phyloP scores from a whole-genome alignment of 2,797 vertebrate species.

The Tapirus indicus region DNA sequence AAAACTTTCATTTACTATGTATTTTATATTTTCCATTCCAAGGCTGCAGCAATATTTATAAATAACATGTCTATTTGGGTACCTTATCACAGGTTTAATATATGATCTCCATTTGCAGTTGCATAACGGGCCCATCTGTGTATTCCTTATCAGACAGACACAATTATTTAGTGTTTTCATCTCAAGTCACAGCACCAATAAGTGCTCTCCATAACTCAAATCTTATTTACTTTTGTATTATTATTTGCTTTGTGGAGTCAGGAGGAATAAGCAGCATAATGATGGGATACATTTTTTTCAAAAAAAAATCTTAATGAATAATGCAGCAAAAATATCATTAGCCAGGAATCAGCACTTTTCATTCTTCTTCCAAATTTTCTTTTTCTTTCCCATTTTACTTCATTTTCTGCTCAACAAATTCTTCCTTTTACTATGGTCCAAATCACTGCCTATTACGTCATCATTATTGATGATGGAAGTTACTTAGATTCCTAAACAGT shows the following conservation, averaged over 20 bases:
- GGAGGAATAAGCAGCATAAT: constrained; percentile 46
- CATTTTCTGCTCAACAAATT: constrained; percentile 31
- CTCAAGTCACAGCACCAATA: constrained; percentile 68
- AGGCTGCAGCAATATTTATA: constrained; percentile 74
- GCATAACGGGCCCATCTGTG: constrained; percentile 67
- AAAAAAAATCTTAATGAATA: constrained; percentile 27
- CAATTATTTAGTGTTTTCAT: constrained; percentile 78
- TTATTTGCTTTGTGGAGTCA: constrained; percentile 65
- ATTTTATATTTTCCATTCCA: constrained; percentile 71
- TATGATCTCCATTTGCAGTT: constrained; percentile 75
- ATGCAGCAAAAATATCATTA: constrained; percentile 56
- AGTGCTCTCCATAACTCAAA: constrained; percentile 66
- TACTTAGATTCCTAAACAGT: constrained; percentile 30
- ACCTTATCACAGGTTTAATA: constrained; percentile 79
- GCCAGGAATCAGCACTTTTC: constrained; percentile 24
- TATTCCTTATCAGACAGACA: constrained; percentile 72
- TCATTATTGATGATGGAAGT: background rate
- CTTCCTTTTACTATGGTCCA: background rate
- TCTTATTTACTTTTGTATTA: constrained; percentile 70
- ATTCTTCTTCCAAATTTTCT: constrained; percentile 31
- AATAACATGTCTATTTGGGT: constrained; percentile 73
- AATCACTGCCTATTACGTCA: constrained; percentile 3
- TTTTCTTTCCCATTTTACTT: constrained; percentile 65
- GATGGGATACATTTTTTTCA: background rate
- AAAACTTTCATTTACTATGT: constrained; percentile 74